These are phyloP conservation scores for Hyposmocoma kahamanoa DNA, from an alignment of 1,140 invertebrate species.

Conservation along the genomic window DNA sequence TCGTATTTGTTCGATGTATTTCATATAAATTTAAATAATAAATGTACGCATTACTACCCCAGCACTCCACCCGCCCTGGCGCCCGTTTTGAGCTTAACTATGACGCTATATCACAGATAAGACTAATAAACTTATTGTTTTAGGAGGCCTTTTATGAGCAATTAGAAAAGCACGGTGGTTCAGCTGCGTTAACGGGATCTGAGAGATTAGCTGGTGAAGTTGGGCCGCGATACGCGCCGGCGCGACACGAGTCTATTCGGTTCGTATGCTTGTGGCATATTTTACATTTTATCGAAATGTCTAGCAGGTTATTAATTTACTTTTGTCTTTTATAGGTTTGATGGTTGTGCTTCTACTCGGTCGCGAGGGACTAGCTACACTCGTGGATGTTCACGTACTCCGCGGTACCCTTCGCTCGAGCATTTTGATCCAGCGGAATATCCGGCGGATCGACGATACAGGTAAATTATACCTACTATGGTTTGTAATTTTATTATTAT, in stretches of 20 bases:
- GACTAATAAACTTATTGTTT: too few relatives aligned
- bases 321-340: constrained; percentile 39
- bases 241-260: constrained; percentile 49
- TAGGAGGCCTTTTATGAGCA: constrained; percentile 93
- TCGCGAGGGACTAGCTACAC: constrained; percentile 56
- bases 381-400: constrained; percentile 49
- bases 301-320: not conserved
- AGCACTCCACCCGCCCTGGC: too few relatives aligned
- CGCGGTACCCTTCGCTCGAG: constrained; percentile 54
- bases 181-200: constrained; percentile 38
- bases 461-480: constrained; percentile 25
- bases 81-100: too few relatives aligned
- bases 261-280: constrained; percentile 8
- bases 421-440: constrained; percentile 64
- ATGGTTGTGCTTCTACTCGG: constrained; percentile 42
- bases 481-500: not conserved
- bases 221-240: constrained; percentile 36
- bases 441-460: constrained; percentile 67
- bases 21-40: too few relatives aligned
- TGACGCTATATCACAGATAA: too few relatives aligned
- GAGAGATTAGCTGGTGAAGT: constrained; percentile 46
- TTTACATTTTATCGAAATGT: not conserved
- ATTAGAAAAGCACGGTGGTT: constrained; percentile 83
- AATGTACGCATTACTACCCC: too few relatives aligned
- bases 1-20: too few relatives aligned